phyloP scores from a whole-genome alignment of 2,797 vertebrate genomes.

The Dicrostonyx torquatus region DNA sequence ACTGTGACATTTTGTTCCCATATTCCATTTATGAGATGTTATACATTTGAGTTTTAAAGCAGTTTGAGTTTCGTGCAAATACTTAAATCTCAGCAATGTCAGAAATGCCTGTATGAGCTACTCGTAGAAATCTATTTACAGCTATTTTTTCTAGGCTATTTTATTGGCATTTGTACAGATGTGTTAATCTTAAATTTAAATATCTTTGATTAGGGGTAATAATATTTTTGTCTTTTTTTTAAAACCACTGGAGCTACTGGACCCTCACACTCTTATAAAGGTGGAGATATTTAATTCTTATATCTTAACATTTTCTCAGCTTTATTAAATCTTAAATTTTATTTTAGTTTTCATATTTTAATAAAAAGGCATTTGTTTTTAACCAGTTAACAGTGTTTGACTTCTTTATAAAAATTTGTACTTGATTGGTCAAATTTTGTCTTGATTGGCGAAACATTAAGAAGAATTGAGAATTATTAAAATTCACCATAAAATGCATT shows the following conservation, averaged over 20 bases:
- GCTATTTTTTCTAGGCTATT: constrained; percentile 37
- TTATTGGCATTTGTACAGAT: background rate
- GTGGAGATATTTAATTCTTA: constrained; percentile 51
- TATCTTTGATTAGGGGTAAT: background rate
- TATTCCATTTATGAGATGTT: background rate
- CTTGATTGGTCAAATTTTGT: background rate
- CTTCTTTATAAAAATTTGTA: constrained; percentile 29
- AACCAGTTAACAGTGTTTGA: background rate
- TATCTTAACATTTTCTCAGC: constrained; percentile 20
- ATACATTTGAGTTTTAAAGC: constrained; percentile 43
- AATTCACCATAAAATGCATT: constrained; percentile 39
- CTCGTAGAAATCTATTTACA: background rate
- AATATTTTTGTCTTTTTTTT: background rate
- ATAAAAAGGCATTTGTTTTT: constrained; percentile 57
- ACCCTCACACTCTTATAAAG: background rate
- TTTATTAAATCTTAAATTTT: constrained; percentile 55
- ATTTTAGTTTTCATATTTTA: constrained; percentile 52
- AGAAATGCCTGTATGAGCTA: constrained; percentile 74
- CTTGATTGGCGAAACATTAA: constrained; percentile 39
- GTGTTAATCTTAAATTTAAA: constrained; percentile 18
- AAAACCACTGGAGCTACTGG: background rate
- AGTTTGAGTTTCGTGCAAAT: constrained; percentile 29
- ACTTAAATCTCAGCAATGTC: constrained; percentile 71
- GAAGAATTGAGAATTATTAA: background rate
- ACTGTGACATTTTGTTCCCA: background rate